phyloP scores from a whole-genome alignment of 1,140 invertebrate genomes.

The Choristoneura fumiferana region DNA sequence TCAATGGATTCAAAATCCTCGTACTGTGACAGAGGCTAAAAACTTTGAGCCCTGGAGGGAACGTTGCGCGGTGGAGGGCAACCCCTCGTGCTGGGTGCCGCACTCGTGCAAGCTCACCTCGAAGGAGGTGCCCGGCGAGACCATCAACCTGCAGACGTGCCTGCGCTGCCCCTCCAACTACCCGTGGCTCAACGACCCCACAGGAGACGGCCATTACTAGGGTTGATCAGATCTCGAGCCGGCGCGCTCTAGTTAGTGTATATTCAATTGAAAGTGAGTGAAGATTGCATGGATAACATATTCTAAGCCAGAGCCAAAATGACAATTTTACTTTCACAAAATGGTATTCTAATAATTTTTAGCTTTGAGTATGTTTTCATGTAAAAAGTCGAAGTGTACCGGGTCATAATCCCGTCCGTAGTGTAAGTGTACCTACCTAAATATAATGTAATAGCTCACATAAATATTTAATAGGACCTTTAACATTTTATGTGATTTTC shows the following conservation, averaged over 20 bases:
- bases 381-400: slow-evolving; percentile 72
- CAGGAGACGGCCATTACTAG: slow-evolving; percentile 94
- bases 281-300: slow-evolving; percentile 60
- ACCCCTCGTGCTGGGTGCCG: slow-evolving; percentile 90
- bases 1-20: slow-evolving; percentile 97
- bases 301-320: slow-evolving; percentile 37
- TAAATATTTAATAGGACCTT: slow-evolving; percentile 79
- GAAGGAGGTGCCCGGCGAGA: slow-evolving; percentile 95
- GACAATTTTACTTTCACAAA: slow-evolving; percentile 11
- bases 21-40: slow-evolving; percentile 90
- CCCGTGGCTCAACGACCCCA: slow-evolving; percentile 95
- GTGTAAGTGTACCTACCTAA: slow-evolving; percentile 76
- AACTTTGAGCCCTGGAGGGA: slow-evolving; percentile 97
- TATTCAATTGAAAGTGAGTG: slow-evolving; percentile 60
- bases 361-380: slow-evolving; percentile 60
- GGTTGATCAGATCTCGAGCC: slow-evolving; percentile 72
- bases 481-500: slow-evolving; percentile 78
- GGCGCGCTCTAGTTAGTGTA: slow-evolving; percentile 64
- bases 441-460: slow-evolving; percentile 77
- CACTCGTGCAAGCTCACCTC: slow-evolving; percentile 94
- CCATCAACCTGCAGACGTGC: slow-evolving; percentile 95
- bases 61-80: slow-evolving; percentile 91
- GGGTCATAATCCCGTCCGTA: slow-evolving; percentile 77
- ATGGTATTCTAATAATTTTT: slow-evolving; percentile 2
- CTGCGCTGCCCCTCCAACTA: slow-evolving; percentile 96